These are phyloP conservation scores for Exephanes ischioxanthus DNA, from an alignment of 2,888 invertebrate species.

Conservation along the genomic window DNA sequence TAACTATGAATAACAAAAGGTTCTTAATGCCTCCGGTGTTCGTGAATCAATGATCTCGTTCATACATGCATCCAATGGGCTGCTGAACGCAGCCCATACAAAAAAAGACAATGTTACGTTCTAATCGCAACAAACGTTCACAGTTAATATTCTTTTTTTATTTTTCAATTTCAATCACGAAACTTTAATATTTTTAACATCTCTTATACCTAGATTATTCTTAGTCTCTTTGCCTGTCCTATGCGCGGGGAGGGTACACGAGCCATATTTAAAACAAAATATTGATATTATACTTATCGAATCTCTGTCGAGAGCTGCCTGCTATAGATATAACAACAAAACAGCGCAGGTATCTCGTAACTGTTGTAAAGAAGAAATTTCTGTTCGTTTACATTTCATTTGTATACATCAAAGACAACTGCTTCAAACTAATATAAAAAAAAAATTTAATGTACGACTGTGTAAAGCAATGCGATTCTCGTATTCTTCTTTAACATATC, in stretches of 20 bases:
- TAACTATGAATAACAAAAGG: constrained; percentile 67
- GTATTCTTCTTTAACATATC: constrained; percentile 30
- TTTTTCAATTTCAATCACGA: constrained; percentile 33
- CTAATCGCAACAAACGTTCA: constrained; percentile 61
- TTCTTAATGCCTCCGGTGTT: constrained; percentile 55
- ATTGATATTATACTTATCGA: constrained; percentile 43
- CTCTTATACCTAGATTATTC: constrained; percentile 59
- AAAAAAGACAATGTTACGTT: constrained; percentile 56
- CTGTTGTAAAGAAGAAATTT: constrained; percentile 58
- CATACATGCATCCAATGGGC: constrained; percentile 64
- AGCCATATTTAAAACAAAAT: constrained; percentile 74
- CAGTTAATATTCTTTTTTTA: constrained; percentile 18
- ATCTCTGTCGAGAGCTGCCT: constrained; percentile 49
- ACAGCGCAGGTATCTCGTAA: constrained; percentile 73
- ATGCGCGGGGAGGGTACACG: constrained; percentile 83
- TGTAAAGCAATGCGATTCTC: constrained; percentile 70
- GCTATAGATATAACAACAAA: constrained; percentile 70
- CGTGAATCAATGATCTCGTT: constrained; percentile 62
- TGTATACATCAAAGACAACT: constrained; percentile 74
- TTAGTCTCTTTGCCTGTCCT: constrained; percentile 78
- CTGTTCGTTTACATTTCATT: constrained; percentile 67
- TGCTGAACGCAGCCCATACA: constrained; percentile 55
- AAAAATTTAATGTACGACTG: constrained; percentile 51
- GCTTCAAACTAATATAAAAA: constrained; percentile 79
- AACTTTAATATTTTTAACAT: constrained; percentile 63